Evolutionary conservation across 2,113 vertebrate genomes (phyloP).

Genomic region (Neotoma lepida): DNA sequence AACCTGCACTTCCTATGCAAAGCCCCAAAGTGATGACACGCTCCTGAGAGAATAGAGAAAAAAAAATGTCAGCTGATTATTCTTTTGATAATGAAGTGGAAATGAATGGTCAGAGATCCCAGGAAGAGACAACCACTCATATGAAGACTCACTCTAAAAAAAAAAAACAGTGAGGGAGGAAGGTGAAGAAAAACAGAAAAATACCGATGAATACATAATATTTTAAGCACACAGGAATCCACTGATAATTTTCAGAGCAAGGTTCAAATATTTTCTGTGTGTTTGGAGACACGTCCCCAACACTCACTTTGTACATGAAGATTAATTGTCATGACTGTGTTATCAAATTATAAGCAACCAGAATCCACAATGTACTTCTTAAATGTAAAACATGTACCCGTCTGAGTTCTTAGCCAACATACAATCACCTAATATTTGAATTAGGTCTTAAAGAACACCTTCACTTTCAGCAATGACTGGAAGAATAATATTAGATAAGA

Average conservation of each 20-base stretch:
- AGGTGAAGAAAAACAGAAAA: background rate
- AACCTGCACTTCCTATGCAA: background rate
- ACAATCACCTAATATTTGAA: background rate
- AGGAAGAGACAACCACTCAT: background rate
- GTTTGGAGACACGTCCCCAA: background rate
- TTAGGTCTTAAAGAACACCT: background rate
- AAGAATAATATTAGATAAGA: background rate
- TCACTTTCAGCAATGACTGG: background rate
- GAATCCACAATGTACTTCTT: background rate
- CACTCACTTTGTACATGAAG: background rate
- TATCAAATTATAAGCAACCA: background rate
- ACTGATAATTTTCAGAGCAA: background rate
- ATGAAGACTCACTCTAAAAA: background rate
- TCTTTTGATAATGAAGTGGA: conserved; percentile 38
- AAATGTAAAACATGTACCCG: background rate
- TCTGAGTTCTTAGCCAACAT: background rate
- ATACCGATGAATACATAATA: background rate
- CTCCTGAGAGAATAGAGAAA: background rate
- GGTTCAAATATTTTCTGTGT: background rate
- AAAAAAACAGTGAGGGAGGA: background rate
- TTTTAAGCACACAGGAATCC: background rate
- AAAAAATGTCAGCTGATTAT: conserved; percentile 18
- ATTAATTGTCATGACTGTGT: background rate
- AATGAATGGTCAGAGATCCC: background rate
- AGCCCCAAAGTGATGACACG: background rate